These are phyloP conservation scores for Matsumurasca onukii DNA, from an alignment of 1,140 invertebrate genomes.

Conservation along the genomic window DNA sequence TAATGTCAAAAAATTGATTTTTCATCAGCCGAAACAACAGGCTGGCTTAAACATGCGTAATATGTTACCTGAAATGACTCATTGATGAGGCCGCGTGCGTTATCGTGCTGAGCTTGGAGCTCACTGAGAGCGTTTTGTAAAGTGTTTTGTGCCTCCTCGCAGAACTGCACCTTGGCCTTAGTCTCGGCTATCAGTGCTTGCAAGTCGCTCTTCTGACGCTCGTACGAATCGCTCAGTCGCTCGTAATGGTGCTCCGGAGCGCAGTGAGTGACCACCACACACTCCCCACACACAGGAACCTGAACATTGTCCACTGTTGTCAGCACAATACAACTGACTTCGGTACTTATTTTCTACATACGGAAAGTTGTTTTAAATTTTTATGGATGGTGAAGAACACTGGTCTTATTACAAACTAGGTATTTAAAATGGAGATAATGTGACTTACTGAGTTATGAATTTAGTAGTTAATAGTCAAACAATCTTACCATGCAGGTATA, in stretches of 20 bases:
- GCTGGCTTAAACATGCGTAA: too few species aligned
- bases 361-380: too few species aligned
- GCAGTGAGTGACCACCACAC: conserved; percentile 75
- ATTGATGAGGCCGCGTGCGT: conserved; percentile 79
- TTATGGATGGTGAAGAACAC: too few species aligned
- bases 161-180: conserved; percentile 68
- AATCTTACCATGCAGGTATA: conserved; percentile 69
- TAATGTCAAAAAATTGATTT: too few species aligned
- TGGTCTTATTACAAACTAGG: too few species aligned
- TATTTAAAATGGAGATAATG: too few species aligned
- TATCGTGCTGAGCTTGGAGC: conserved; percentile 81
- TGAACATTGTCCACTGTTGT: too few species aligned
- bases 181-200: conserved; percentile 69
- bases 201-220: conserved; percentile 72
- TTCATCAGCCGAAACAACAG: background rate
- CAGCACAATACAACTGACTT: too few species aligned
- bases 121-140: conserved; percentile 79
- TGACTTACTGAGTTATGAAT: too few species aligned
- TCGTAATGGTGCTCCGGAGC: conserved; percentile 78
- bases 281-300: conserved; percentile 77
- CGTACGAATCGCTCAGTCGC: conserved; percentile 70
- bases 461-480: too few species aligned
- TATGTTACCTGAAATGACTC: conserved; percentile 68
- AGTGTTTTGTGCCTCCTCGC: conserved; percentile 68
- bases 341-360: too few species aligned